Conservation (phyloP, 2,888 invertebrate genomes). For the Stenichneumon culpator region DNA sequence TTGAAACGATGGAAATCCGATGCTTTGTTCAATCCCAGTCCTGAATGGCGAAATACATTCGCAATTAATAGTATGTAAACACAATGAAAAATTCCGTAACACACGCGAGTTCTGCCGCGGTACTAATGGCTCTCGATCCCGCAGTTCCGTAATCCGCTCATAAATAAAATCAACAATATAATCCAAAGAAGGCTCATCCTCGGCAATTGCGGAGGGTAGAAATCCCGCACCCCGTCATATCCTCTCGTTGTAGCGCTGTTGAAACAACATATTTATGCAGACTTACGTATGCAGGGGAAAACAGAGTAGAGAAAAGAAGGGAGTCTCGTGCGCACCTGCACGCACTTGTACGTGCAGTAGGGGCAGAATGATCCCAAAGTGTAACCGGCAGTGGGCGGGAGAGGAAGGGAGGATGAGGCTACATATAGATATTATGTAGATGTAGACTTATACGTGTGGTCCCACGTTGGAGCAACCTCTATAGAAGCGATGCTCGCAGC, state of each 20-base stretch:
- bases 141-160: slow-evolving; percentile 18
- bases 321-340: slow-evolving; percentile 49
- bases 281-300: not conserved
- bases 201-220: not conserved
- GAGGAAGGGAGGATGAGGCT: not conserved
- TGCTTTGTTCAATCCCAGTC: not conserved
- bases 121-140: slow-evolving; percentile 11
- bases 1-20: not conserved
- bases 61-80: not conserved
- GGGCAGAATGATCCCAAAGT: slow-evolving; percentile 47
- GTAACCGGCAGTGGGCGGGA: not conserved
- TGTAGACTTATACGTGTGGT: slow-evolving; percentile 40
- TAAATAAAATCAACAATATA: slow-evolving; percentile 8
- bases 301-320: slow-evolving; percentile 6
- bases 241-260: not conserved
- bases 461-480: slow-evolving; percentile 59
- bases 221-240: not conserved
- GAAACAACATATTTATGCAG: slow-evolving; percentile 14
- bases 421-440: slow-evolving; percentile 22
- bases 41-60: not conserved
- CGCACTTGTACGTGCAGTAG: slow-evolving; percentile 50
- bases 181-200: not conserved
- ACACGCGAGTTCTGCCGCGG: not conserved
- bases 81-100: not conserved
- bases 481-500: slow-evolving; percentile 47